phyloP scores from a whole-genome alignment of 2,888 invertebrate species.

The Agonopterix alstromeriana region DNA sequence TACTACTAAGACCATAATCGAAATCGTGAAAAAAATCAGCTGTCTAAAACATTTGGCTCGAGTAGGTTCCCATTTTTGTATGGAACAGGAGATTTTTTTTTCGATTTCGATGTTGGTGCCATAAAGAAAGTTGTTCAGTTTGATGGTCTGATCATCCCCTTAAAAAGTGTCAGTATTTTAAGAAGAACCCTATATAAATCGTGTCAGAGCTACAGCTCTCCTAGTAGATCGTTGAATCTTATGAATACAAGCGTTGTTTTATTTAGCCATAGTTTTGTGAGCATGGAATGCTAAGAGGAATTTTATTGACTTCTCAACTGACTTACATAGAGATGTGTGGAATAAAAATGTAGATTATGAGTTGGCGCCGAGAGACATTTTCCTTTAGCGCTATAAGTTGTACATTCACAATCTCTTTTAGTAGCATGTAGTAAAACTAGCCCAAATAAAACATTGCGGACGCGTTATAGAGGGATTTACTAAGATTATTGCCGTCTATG shows the following conservation, averaged over 20 bases:
- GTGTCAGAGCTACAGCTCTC: too few relatives aligned
- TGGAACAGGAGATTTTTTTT: too few relatives aligned
- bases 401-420: constrained; percentile 30
- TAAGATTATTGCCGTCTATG: constrained; percentile 34
- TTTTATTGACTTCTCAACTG: constrained; percentile 45
- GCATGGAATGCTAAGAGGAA: constrained; percentile 35
- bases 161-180: too few relatives aligned
- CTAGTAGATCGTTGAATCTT: constrained; percentile 12
- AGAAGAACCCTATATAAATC: too few relatives aligned
- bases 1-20: too few relatives aligned
- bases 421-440: constrained; percentile 33
- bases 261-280: constrained; percentile 35
- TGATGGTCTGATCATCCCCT: too few relatives aligned
- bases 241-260: constrained; percentile 29
- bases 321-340: constrained; percentile 26
- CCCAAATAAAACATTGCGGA: constrained; percentile 29
- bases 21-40: too few relatives aligned
- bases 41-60: too few relatives aligned
- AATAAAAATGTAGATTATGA: constrained; percentile 42
- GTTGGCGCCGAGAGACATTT: constrained; percentile 24
- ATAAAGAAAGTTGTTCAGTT: too few relatives aligned
- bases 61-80: too few relatives aligned
- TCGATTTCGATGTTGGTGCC: too few relatives aligned
- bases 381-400: constrained; percentile 16
- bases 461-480: constrained; percentile 31